These are phyloP conservation scores for Siniperca obscura DNA, from an alignment of 2,797 vertebrate species.

Conservation along the genomic window DNA sequence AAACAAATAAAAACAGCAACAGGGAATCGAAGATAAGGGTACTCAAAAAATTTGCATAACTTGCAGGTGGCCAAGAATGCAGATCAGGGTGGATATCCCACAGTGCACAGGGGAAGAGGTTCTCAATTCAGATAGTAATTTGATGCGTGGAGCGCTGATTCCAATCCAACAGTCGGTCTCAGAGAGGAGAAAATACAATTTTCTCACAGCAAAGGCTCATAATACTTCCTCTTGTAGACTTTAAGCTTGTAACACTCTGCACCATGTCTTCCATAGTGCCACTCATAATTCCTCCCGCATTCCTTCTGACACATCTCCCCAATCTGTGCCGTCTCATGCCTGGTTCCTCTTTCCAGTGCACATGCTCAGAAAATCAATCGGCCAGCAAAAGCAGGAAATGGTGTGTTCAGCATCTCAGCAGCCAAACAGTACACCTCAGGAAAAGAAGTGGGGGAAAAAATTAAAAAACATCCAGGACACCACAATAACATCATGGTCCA, in stretches of 20 bases:
- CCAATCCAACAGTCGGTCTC: slow-evolving; percentile 42
- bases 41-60: slow-evolving; percentile 29
- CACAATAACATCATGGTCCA: neutral
- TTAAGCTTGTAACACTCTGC: slow-evolving; percentile 53
- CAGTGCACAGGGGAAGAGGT: slow-evolving; percentile 21
- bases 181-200: slow-evolving; percentile 45
- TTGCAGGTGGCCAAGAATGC: slow-evolving; percentile 42
- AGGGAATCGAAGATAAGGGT: slow-evolving; percentile 26
- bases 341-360: slow-evolving; percentile 38
- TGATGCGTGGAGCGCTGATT: slow-evolving; percentile 33
- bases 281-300: slow-evolving; percentile 61
- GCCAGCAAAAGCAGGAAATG: slow-evolving; percentile 9
- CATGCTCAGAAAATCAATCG: slow-evolving; percentile 35
- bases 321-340: slow-evolving; percentile 64
- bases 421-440: neutral
- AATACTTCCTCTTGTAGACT: slow-evolving; percentile 50
- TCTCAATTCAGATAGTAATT: slow-evolving; percentile 58
- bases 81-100: slow-evolving; percentile 49
- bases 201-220: slow-evolving; percentile 52
- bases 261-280: slow-evolving; percentile 46
- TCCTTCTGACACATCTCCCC: slow-evolving; percentile 55
- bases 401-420: slow-evolving; percentile 40
- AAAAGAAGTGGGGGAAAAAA: neutral
- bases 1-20: slow-evolving; percentile 23
- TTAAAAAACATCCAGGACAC: neutral